phyloP scores from a whole-genome alignment of 1,140 invertebrate genomes.

The Heliothis virescens region DNA sequence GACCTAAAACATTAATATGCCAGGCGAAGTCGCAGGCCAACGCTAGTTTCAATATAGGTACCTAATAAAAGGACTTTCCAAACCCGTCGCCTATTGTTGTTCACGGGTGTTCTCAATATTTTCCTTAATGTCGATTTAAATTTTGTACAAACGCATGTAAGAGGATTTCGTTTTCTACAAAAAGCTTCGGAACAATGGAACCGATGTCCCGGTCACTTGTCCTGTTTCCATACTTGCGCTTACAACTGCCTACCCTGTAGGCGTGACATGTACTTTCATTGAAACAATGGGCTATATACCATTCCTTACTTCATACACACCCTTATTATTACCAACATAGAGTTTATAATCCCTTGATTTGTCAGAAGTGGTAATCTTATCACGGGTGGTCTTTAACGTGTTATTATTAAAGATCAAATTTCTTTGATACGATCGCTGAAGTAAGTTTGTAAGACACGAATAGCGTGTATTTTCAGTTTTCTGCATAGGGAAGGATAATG shows the following conservation, averaged over 20 bases:
- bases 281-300: constrained; percentile 15
- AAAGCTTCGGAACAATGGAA: constrained; percentile 50
- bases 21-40: no score
- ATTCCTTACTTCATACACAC: not conserved
- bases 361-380: no score
- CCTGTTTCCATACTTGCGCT: constrained; percentile 48
- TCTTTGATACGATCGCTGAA: not conserved
- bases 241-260: constrained; percentile 31
- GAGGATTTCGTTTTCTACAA: constrained; percentile 24
- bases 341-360: constrained; percentile 6
- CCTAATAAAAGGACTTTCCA: not conserved
- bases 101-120: not conserved
- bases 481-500: constrained; percentile 46
- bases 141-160: constrained; percentile 27
- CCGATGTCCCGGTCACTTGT: constrained; percentile 50
- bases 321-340: not conserved
- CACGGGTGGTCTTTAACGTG: not conserved
- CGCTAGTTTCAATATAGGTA: no score
- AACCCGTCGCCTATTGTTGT: not conserved
- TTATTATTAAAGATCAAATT: not conserved
- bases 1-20: no score
- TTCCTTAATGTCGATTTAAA: constrained; percentile 29
- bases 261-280: constrained; percentile 24
- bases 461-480: constrained; percentile 31
- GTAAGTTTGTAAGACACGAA: not conserved